Evolutionary conservation across 2,113 vertebrate genomes (phyloP).

Genomic region (Elephantulus edwardii): DNA sequence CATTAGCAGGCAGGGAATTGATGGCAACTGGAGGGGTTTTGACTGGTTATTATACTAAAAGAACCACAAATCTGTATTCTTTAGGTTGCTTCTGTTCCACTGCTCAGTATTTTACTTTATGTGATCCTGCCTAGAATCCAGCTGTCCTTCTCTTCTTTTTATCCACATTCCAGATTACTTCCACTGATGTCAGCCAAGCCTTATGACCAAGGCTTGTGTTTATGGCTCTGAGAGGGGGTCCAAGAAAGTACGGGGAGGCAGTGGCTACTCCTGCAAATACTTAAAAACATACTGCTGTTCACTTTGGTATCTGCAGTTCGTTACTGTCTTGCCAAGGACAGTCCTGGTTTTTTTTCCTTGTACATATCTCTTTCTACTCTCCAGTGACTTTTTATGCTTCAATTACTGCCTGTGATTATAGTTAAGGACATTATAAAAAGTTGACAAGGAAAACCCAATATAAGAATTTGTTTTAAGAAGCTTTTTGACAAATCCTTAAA

Average conservation of each 20-base stretch:
- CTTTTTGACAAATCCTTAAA: neutral
- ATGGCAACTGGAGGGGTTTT: neutral
- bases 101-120: neutral
- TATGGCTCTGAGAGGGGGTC: neutral
- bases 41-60: neutral
- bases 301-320: neutral
- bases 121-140: neutral
- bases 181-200: neutral
- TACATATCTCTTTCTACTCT: neutral
- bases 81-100: neutral
- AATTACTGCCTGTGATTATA: neutral
- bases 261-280: neutral
- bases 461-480: neutral
- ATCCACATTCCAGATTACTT: neutral
- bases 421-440: slow-evolving; percentile 8
- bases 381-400: neutral
- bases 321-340: neutral
- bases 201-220: neutral
- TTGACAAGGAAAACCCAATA: neutral
- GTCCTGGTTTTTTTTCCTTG: neutral
- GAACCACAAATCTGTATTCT: neutral
- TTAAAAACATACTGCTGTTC: neutral
- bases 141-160: neutral
- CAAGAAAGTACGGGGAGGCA: neutral
- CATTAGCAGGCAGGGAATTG: too few species aligned